Conservation (phyloP, 1,140 invertebrate species). For the Neoseiulus cucumeris region DNA sequence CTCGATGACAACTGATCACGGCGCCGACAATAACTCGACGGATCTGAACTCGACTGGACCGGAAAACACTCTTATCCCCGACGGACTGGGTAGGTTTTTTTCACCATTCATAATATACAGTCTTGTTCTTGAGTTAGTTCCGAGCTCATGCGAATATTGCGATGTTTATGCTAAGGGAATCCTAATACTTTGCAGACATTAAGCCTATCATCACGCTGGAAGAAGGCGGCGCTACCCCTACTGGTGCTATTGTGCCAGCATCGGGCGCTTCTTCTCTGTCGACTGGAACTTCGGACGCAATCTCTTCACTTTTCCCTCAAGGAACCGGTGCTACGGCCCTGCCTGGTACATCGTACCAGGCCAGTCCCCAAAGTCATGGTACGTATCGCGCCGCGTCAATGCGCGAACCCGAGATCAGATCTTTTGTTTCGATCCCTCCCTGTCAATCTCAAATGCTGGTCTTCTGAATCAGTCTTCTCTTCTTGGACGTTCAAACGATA, state of each 20-base stretch:
- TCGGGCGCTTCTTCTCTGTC: not conserved
- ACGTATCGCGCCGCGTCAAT: slow-evolving; percentile 4
- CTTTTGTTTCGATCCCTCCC: not conserved
- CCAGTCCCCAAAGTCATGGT: slow-evolving; percentile 12
- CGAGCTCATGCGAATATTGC: no score
- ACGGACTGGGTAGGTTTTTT: not conserved
- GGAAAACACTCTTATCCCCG: slow-evolving; percentile 7
- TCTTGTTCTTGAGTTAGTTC: not conserved
- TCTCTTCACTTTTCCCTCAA: slow-evolving; percentile 9
- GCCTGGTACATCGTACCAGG: slow-evolving; percentile 10
- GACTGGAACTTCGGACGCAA: slow-evolving; percentile 1
- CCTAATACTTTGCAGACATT: not conserved
- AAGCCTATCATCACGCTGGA: slow-evolving; percentile 10
- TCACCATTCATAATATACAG: not conserved
- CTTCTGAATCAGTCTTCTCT: not conserved
- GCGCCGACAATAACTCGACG: not conserved
- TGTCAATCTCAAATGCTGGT: not conserved
- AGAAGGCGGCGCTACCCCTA: slow-evolving; percentile 6
- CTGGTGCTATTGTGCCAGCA: not conserved
- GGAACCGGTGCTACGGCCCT: slow-evolving; percentile 4
- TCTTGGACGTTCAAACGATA: not conserved
- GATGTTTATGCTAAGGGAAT: no score
- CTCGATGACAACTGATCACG: slow-evolving; percentile 4
- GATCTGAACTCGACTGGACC: slow-evolving; percentile 3
- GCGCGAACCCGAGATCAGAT: not conserved